phyloP scores from a whole-genome alignment of 2,113 vertebrate species.

The Candoia aspera region DNA sequence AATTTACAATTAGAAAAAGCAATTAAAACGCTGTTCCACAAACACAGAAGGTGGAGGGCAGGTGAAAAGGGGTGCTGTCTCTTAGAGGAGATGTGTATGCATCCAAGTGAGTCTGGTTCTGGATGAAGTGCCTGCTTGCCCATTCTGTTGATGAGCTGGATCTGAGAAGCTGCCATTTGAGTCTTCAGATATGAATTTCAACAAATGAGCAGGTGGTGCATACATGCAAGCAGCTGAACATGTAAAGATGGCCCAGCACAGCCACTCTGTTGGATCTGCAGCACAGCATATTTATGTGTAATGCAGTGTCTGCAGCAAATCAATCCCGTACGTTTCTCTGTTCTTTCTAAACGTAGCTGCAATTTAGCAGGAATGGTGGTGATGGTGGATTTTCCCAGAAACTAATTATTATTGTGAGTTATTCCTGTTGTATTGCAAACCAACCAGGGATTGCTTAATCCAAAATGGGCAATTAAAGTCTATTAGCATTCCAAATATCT shows the following conservation, averaged over 20 bases:
- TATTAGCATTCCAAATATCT: too few species aligned
- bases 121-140: not conserved
- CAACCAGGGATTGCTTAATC: too few species aligned
- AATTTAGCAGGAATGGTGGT: too few species aligned
- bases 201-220: not conserved
- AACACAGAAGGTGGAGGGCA: not conserved
- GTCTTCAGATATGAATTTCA: not conserved
- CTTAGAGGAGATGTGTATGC: not conserved
- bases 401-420: too few species aligned
- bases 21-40: slow-evolving; percentile 29
- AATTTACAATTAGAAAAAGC: slow-evolving; percentile 21
- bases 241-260: not conserved
- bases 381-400: too few species aligned
- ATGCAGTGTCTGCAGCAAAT: too few species aligned
- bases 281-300: too few species aligned
- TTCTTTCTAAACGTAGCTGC: too few species aligned
- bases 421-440: too few species aligned
- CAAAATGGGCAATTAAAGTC: too few species aligned
- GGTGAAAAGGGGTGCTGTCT: not conserved
- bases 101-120: not conserved
- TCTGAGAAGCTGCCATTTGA: not conserved
- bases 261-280: too few species aligned
- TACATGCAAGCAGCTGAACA: not conserved
- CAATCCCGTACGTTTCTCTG: too few species aligned
- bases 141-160: not conserved